These are phyloP conservation scores for Ibycter americanus DNA, from an alignment of 2,797 vertebrate species.

Conservation along the genomic window DNA sequence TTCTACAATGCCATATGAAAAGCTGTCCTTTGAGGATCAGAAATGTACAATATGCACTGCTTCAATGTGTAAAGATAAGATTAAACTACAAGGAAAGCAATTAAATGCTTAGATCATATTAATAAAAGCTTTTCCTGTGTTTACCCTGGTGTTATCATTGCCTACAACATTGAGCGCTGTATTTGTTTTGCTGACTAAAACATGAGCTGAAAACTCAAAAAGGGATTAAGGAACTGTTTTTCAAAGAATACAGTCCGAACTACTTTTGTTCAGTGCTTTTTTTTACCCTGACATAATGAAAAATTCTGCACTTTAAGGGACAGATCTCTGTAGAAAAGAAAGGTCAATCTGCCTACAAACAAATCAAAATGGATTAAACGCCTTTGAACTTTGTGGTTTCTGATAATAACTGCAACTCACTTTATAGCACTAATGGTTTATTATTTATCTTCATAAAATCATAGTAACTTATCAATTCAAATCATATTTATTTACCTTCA, in stretches of 20 bases:
- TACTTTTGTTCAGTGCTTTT: background rate
- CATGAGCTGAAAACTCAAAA: slow-evolving; percentile 27
- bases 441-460: background rate
- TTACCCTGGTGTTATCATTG: slow-evolving; percentile 66
- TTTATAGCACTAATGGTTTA: background rate
- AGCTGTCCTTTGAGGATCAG: slow-evolving; percentile 64
- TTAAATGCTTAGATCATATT: slow-evolving; percentile 69
- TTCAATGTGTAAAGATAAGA: slow-evolving; percentile 71
- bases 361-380: background rate
- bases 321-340: background rate
- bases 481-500: background rate
- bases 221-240: slow-evolving; percentile 1
- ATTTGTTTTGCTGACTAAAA: slow-evolving; percentile 64
- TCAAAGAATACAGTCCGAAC: background rate
- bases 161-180: slow-evolving; percentile 29
- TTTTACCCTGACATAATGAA: background rate
- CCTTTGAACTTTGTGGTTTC: background rate
- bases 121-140: slow-evolving; percentile 66
- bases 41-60: slow-evolving; percentile 28
- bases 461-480: background rate
- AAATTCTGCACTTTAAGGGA: background rate
- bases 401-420: background rate
- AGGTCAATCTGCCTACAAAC: background rate
- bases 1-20: slow-evolving; percentile 21
- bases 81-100: slow-evolving; percentile 68